Conservation (phyloP, 2,888 invertebrate genomes). For the Anthrax anthrax region DNA sequence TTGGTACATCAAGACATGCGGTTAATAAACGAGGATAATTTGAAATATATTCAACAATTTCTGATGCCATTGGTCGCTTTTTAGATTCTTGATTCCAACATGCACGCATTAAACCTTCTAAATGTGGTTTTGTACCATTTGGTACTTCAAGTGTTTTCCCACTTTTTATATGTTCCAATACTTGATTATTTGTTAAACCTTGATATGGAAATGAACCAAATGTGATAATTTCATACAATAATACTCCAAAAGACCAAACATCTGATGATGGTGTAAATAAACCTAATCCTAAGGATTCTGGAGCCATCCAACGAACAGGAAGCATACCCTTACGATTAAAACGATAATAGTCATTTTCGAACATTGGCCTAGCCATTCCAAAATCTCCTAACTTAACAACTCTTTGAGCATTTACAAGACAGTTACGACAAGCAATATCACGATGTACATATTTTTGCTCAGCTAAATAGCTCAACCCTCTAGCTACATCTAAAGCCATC, state of each 20-base stretch:
- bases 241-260: constrained; percentile 80
- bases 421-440: constrained; percentile 71
- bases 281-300: constrained; percentile 69
- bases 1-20: constrained; percentile 64
- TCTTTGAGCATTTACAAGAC: constrained; percentile 57
- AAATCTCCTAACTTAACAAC: constrained; percentile 71
- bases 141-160: constrained; percentile 64
- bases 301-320: constrained; percentile 89
- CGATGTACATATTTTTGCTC: constrained; percentile 78
- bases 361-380: constrained; percentile 81
- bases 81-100: constrained; percentile 64
- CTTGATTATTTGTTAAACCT: constrained; percentile 72
- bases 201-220: constrained; percentile 86
- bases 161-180: constrained; percentile 61
- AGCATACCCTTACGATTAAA: constrained; percentile 78
- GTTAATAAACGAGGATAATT: constrained; percentile 60
- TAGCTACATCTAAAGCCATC: constrained; percentile 79
- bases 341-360: constrained; percentile 78
- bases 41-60: constrained; percentile 67
- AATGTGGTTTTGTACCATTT: constrained; percentile 56
- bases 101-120: constrained; percentile 67
- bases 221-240: constrained; percentile 77
- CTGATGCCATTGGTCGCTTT: constrained; percentile 59
- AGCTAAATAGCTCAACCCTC: constrained; percentile 72
- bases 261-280: constrained; percentile 77